Conservation (phyloP, 2,113 vertebrate genomes). For the Sinocyclocheilus anshuiensis region DNA sequence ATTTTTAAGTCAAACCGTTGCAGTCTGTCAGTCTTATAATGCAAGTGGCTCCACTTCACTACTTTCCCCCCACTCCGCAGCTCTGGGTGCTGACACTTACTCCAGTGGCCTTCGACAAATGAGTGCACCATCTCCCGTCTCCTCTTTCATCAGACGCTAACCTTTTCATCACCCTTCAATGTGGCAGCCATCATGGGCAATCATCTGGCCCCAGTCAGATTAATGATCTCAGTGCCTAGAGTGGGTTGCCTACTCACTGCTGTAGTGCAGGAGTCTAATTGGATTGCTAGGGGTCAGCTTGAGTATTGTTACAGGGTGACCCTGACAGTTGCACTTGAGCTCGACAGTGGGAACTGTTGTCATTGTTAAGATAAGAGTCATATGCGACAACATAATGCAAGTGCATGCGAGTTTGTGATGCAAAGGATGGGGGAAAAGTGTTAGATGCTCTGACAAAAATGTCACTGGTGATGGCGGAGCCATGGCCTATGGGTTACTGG, state of each 20-base stretch:
- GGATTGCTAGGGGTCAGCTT: slow-evolving; percentile 71
- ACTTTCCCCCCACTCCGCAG: neutral
- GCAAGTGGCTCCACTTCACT: slow-evolving; percentile 70
- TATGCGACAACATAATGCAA: slow-evolving; percentile 9
- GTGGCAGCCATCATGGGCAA: slow-evolving; percentile 67
- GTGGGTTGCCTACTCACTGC: slow-evolving; percentile 65
- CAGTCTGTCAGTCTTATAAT: too few relatives aligned
- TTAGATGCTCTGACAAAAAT: neutral
- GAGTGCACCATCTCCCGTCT: slow-evolving; percentile 62
- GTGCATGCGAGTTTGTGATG: neutral
- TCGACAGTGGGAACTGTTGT: neutral
- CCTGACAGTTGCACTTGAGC: slow-evolving; percentile 32
- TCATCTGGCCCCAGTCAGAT: slow-evolving; percentile 67
- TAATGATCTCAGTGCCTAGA: slow-evolving; percentile 63
- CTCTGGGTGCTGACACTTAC: slow-evolving; percentile 39
- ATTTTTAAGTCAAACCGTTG: too few relatives aligned
- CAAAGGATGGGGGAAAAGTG: neutral
- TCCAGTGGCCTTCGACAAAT: slow-evolving; percentile 66
- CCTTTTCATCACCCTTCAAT: slow-evolving; percentile 74
- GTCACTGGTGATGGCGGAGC: neutral
- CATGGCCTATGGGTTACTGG: neutral
- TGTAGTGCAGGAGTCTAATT: slow-evolving; percentile 60
- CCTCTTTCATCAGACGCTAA: slow-evolving; percentile 68
- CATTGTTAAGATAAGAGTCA: slow-evolving; percentile 16
- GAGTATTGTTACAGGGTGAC: slow-evolving; percentile 54